Evolutionary conservation across 2,113 vertebrate species (phyloP), one percentile per base, ranked within the genome.

Genomic region (Machaerirhynchus nigripectus): DNA sequence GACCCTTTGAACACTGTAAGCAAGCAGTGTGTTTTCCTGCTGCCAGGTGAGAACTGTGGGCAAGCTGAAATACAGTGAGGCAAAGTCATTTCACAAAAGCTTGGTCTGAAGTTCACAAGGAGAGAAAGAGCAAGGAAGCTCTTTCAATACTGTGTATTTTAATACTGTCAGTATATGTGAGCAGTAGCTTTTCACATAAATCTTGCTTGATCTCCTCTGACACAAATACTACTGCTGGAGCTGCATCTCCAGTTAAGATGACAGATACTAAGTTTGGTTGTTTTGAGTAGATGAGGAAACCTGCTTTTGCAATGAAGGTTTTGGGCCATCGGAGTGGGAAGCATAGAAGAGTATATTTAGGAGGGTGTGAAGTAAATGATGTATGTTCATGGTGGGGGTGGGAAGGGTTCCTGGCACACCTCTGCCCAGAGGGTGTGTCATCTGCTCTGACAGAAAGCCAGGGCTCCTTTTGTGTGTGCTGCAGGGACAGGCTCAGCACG

Each of bases 231-330:
- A 2, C 42, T 92, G 35, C 57, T 71, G 42, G 61, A 93, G 30
- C 35, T 56, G 69, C 30, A 57, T 83, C 53, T 52, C 49, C 44
- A 31, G 13, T 52, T 19, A 46, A 35, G 75, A 13, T 63, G 49
- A 27, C 28, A 75, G 88, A 35, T 39, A 49, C 5, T 84, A 30
- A 30, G 11, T 84, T 50, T 40, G 47, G 31, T 22, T 78, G 28
- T 57, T 87, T 63, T 19, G 37, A 76, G 60, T 26, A 68, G 79
- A 59, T 92, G 79, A 79, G 67, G 83, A 78, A 96, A 92, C 22
- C 40, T 64, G 33, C 27, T 95, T 78, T 59, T 90, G 56, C 73
- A 76, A 86, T 15, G 35, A 31, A 60, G 44, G 44, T 50, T 88
- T 85, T 35, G 47, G 61, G 57, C 44, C 8, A 3, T 10, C 39